Evolutionary conservation across 2,113 vertebrate genomes (phyloP), one percentile per base, ranked within the genome.

Genomic region (Gopherus evgoodei): DNA sequence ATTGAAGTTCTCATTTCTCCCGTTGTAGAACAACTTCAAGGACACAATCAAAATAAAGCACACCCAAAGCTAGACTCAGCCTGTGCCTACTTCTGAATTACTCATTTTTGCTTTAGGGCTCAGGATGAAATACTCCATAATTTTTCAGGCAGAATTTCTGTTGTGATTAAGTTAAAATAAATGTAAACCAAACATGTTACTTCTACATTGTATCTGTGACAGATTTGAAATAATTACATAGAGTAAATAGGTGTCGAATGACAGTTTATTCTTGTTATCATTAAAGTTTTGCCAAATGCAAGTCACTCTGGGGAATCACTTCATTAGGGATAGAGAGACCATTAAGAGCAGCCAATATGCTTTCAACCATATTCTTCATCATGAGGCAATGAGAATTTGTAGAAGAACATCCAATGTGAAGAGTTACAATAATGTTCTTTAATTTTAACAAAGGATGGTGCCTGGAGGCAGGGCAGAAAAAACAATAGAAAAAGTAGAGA

Each of bases 321-420:
- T 98, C 97, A 11, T 96, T 95, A 59, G 96, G 97, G 89, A 98
- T 0, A 17, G 96, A 96, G 22, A 96, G 96, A 27, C 96, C 97
- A 0, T 7, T 42, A 19, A 98, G 78, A 84, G 86, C 93, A 0
- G 96, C 96, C 47, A 95, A 49, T 35, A 98, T 97, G 91, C 96
- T 98, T 86, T 96, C 95, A 6, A 35, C 56, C 97, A 98, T 94
- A 53, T 92, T 88, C 62, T 97, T 91, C 98, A 98, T 97, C 93
- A 98, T 98, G 4, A 84, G 24, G 42, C 3, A 6, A 17, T 94
- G 95, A 1, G 97, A 65, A 83, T 95, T 95, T 31, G 79, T 88
- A 81, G 98, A 98, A 81, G 98, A 97, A 52, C 97, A 97, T 81
- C 98, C 98, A 2, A 97, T 91, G 87, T 98, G 98, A 84, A 98